A percentile compares a stretch with the other conserved stretches of the same genome.
phyloP scores from a whole-genome alignment of 2,888 invertebrate genomes.

The Microdon myrmicae region DNA sequence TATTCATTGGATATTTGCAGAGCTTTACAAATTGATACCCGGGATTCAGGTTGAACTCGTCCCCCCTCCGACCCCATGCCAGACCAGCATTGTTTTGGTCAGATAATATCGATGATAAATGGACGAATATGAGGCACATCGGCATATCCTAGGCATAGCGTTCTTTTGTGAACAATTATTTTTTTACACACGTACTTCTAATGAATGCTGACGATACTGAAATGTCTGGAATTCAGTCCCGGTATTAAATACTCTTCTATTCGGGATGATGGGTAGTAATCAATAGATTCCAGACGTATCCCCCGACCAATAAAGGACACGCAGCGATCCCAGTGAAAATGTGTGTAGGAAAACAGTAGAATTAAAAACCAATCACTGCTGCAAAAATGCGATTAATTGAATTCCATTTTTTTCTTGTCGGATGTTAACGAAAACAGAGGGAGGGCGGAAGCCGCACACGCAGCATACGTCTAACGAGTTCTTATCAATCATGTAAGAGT shows the following conservation, averaged over 20 bases:
- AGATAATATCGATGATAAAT: conserved; percentile 41
- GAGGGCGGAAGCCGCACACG: conserved; percentile 14
- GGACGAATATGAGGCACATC: conserved; percentile 15
- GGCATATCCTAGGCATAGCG: conserved; percentile 14
- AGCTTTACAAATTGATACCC: conserved; percentile 49
- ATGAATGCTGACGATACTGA: conserved; percentile 41
- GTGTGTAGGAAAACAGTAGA: conserved; percentile 22
- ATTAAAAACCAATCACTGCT: conserved; percentile 48
- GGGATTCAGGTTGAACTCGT: conserved; percentile 22
- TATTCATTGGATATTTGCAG: conserved; percentile 39
- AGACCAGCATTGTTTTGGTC: conserved; percentile 31
- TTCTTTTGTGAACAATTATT: no score
- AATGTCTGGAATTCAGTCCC: conserved; percentile 34
- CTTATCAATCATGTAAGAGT: conserved; percentile 45
- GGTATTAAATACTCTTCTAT: conserved; percentile 33
- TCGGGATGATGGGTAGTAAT: conserved; percentile 1
- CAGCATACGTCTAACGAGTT: conserved; percentile 41
- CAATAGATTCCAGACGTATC: no score
- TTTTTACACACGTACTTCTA: no score
- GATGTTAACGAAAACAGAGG: no score
- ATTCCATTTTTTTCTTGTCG: no score
- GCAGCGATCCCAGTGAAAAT: conserved; percentile 1
- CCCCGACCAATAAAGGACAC: conserved; percentile 27
- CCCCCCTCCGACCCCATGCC: neutral
- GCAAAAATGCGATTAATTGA: conserved; percentile 35